These are phyloP conservation scores for Slavum lentiscoides DNA, from an alignment of 2,888 invertebrate species.

Conservation along the genomic window DNA sequence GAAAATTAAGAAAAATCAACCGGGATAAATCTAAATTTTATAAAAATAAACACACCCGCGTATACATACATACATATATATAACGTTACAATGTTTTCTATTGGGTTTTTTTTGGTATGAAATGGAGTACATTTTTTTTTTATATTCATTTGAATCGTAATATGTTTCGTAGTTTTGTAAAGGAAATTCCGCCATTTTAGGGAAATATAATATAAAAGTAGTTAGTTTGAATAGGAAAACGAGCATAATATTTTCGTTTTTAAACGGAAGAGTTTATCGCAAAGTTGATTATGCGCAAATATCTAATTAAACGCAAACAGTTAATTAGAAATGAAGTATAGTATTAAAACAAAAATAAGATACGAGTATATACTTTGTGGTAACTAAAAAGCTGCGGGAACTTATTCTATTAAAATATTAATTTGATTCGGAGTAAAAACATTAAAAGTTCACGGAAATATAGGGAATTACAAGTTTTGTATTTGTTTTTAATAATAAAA, in stretches of 20 bases:
- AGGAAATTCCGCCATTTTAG: no score
- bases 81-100: no score
- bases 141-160: neutral
- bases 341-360: neutral
- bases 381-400: neutral
- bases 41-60: slow-evolving; percentile 3
- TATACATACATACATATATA: neutral
- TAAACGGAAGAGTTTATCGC: no score
- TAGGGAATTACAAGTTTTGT: neutral
- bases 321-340: no score
- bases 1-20: neutral
- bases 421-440: neutral
- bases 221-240: no score
- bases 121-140: neutral
- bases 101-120: no score
- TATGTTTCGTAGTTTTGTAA: neutral
- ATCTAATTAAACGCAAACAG: no score
- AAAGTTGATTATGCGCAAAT: no score
- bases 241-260: no score
- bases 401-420: neutral
- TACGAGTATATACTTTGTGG: neutral
- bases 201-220: no score
- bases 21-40: neutral
- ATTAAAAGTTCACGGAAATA: neutral
- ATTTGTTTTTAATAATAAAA: neutral